Base-by-base conservation (phyloP, 2,797 vertebrate species). In the Leptodactylus fallax region DNA sequence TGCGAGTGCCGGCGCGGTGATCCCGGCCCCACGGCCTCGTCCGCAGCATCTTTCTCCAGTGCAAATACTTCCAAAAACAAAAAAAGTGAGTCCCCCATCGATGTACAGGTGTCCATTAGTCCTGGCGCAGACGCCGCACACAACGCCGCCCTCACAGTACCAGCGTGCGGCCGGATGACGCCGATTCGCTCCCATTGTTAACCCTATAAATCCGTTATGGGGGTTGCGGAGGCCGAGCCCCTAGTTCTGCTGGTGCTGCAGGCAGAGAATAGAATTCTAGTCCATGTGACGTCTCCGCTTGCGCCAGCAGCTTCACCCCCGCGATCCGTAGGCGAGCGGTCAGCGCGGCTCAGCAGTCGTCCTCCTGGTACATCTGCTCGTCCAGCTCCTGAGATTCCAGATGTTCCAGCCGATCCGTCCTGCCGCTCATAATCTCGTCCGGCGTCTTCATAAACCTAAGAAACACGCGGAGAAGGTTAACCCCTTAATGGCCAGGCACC, bases 391-490 rank as follows among this genome's bases (percentile, higher is more conserved):
- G 95, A 1, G 97, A 98, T 94, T 99, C 98, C 86, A 99, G 94
- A 93, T 98, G 97, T 91, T 99, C 98, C 21, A 99, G 95, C 60
- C 98, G 95, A 90, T 99, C 98, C 10, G 97, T 97, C 93, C 98
- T 96, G 69, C 98, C 97, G 53, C 97, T 99, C 97, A 99, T 98
- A 61, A 99, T 99, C 95, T 99, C 98, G 0, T 99, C 98, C 0
- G 98, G 98, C 47, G 98, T 99, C 92, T 99, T 99, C 97, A 99
- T 99, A 92, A 99, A 99, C 95, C 98, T 99, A 90, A 76, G 77
- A 91, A 51, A 45, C 0, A 23, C 7, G 60, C 21, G n/a, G n/a
- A n/a, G n/a, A n/a, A n/a, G n/a, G n/a, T n/a, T n/a, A n/a, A n/a
- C n/a, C n/a, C n/a, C n/a, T n/a, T n/a, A n/a, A n/a, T n/a, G n/a